These are phyloP conservation scores for Brachionus paranguensis DNA, from an alignment of 1,140 invertebrate species.

Conservation along the genomic window DNA sequence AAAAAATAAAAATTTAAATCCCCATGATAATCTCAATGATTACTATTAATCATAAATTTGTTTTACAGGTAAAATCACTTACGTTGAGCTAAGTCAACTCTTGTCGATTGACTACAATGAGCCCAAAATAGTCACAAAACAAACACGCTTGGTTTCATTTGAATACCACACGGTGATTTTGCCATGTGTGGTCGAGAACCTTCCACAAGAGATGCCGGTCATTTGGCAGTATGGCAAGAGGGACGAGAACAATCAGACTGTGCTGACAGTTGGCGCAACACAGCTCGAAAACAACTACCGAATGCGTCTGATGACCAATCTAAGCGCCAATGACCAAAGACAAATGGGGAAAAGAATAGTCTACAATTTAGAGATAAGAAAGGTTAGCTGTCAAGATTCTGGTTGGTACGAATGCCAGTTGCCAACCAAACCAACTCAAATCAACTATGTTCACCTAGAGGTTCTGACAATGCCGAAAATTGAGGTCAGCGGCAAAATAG, in stretches of 20 bases:
- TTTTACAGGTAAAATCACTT: background rate
- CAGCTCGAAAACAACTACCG: slow-evolving; percentile 13
- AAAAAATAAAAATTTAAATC: background rate
- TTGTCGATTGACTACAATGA: background rate
- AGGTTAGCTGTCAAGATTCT: background rate
- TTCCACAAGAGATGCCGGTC: background rate
- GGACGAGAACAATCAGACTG: slow-evolving; percentile 24
- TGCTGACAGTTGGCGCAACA: slow-evolving; percentile 18
- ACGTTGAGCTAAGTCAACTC: background rate
- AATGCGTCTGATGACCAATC: background rate
- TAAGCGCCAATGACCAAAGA: background rate
- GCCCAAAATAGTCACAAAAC: slow-evolving; percentile 3
- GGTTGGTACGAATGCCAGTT: slow-evolving; percentile 38
- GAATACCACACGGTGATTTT: slow-evolving; percentile 18
- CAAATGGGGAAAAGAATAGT: background rate
- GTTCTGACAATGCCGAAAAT: slow-evolving; percentile 2
- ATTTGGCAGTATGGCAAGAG: slow-evolving; percentile 27
- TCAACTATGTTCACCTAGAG: slow-evolving; percentile 19
- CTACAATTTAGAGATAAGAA: slow-evolving; percentile 34
- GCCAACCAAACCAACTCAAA: slow-evolving; percentile 36
- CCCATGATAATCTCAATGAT: background rate
- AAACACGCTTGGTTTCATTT: background rate
- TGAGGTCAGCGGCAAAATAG: background rate
- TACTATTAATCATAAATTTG: background rate
- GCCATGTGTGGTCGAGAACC: background rate